phyloP scores from a whole-genome alignment of 1,140 invertebrate genomes.

The Drosophila azteca region DNA sequence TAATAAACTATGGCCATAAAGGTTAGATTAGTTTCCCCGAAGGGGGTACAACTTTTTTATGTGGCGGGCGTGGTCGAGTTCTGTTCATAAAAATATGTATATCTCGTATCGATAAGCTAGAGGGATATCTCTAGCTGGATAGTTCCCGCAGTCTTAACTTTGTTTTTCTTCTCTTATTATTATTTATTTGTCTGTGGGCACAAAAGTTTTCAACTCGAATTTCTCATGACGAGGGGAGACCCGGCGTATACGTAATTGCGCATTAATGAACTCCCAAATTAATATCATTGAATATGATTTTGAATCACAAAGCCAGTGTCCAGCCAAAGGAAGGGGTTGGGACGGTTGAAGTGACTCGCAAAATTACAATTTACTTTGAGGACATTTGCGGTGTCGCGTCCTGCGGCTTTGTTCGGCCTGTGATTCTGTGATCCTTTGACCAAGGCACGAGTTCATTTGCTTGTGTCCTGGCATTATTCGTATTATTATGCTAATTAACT shows the following conservation, averaged over 20 bases:
- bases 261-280: constrained; percentile 59
- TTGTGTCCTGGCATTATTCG: constrained; percentile 41
- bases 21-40: constrained; percentile 47
- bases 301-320: constrained; percentile 44
- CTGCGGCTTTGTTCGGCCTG: constrained; percentile 16
- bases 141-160: background rate
- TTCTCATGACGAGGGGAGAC: constrained; percentile 6
- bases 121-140: background rate
- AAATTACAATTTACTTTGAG: constrained; percentile 45
- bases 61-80: constrained; percentile 7
- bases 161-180: constrained; percentile 12
- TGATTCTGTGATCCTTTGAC: constrained; percentile 20
- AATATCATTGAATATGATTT: constrained; percentile 49
- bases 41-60: constrained; percentile 29
- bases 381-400: constrained; percentile 4
- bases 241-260: constrained; percentile 42
- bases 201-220: constrained; percentile 46
- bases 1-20: constrained; percentile 46
- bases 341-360: background rate
- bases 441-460: constrained; percentile 44
- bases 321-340: background rate
- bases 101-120: background rate
- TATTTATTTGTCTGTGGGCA: constrained; percentile 44
- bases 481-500: constrained; percentile 65
- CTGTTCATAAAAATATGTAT: constrained; percentile 33